Evolutionary conservation across 2,888 invertebrate species (phyloP), one percentile per base, ranked within the genome.

Genomic region (Lymantria monacha): DNA sequence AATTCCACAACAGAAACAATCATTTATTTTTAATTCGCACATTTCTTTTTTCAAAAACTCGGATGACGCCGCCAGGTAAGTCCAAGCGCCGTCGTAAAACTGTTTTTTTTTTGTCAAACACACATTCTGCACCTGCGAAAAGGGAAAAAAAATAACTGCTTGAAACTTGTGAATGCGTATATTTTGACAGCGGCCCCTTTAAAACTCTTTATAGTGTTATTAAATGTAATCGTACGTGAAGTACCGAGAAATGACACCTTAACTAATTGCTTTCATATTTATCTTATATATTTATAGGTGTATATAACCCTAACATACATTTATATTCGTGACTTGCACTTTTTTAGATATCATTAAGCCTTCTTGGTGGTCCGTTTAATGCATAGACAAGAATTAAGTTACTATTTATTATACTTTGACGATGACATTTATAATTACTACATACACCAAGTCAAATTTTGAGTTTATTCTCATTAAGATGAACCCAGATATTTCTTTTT

Each of bases 171-270:
- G 74, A 75, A 76, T 70, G 72, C 71, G 67, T 52, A 66, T 89
- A 82, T 89, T 89, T 89, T 89, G 89, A 89, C 90, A 88, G 85
- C 85, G 87, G 84, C 61, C 54, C 72, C 78, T 86, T 87, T 52
- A 52, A 48, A 81, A 66, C 67, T 58, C 59, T 62, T 64, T 69
- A 68, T 69, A 59, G 59, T 60, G 68, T 54, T 68, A 61, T 74
- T 71, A 70, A 71, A 66, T 60, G 63, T 66, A 73, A 77, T 81
- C 72, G 70, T 69, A 55, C 46, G 61, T 63, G 67, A 66, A 60
- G 60, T 57, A 60, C 59, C 59, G 66, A 66, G 70, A 73, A 76
- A 67, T 48, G 59, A 53, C 63, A 63, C 67, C 63, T 59, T 57
- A 57, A 53, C 54, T 62, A 65, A 66, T 68, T 66, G 63, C 42